Conservation (phyloP, 2,113 vertebrate species). For the Montifringilla adamsi region DNA sequence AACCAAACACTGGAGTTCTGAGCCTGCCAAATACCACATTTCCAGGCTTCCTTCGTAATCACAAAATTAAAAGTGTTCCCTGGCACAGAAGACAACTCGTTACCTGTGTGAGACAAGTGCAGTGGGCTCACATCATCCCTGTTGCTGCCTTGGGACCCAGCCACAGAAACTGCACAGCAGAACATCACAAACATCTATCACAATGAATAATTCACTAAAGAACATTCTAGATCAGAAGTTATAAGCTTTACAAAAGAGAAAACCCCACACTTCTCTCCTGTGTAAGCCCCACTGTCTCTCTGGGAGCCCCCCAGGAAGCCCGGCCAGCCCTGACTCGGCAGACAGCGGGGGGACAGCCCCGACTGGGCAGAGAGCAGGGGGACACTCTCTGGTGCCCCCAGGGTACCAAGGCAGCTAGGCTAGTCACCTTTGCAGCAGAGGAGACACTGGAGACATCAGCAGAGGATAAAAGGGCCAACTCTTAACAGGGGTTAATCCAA, state of each 20-base stretch:
- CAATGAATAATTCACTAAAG: neutral
- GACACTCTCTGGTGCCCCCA: too few relatives aligned
- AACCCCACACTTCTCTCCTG: fast-evolving
- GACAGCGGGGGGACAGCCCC: too few relatives aligned
- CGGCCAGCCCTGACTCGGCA: too few relatives aligned
- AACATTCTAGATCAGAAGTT: neutral
- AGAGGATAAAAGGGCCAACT: too few relatives aligned
- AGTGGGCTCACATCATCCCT: neutral
- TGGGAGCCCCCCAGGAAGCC: too few relatives aligned
- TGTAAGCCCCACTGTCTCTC: too few relatives aligned
- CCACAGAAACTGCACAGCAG: neutral
- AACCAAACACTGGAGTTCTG: neutral
- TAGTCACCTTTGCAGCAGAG: too few relatives aligned
- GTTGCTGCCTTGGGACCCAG: neutral
- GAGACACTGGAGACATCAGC: too few relatives aligned
- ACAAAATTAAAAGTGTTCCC: neutral
- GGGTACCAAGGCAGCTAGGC: too few relatives aligned
- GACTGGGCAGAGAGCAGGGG: too few relatives aligned
- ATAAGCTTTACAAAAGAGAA: neutral
- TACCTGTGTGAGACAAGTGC: neutral
- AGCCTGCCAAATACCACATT: neutral
- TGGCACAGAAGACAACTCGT: neutral
- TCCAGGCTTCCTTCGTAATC: neutral
- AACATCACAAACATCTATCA: neutral
- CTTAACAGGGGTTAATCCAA: too few relatives aligned